Conservation (phyloP, 2,888 invertebrate species). For the Micropterix aruncella region DNA sequence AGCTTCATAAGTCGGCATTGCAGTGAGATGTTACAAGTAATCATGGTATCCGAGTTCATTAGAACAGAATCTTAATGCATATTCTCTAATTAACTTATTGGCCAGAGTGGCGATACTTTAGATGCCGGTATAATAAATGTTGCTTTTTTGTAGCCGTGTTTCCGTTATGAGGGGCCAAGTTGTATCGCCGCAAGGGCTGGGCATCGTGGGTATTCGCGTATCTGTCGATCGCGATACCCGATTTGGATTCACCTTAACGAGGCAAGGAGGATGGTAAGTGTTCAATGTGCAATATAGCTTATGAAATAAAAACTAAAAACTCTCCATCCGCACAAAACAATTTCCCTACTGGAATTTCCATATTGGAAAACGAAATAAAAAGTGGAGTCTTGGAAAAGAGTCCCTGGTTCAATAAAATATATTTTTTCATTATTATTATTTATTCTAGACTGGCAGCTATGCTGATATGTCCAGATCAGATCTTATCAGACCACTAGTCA, state of each 20-base stretch:
- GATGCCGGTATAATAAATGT: slow-evolving; percentile 5
- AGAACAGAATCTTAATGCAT: not conserved
- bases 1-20: not conserved
- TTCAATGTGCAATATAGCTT: too few species aligned
- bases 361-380: too few species aligned
- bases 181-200: slow-evolving; percentile 84
- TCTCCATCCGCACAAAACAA: too few species aligned
- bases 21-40: not conserved
- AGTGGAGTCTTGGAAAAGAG: too few species aligned
- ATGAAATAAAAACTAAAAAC: too few species aligned
- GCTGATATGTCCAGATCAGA: too few species aligned
- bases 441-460: too few species aligned
- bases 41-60: not conserved
- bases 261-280: slow-evolving; percentile 90
- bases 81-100: slow-evolving; percentile 4
- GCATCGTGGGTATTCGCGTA: slow-evolving; percentile 94
- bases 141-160: slow-evolving; percentile 62
- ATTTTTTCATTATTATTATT: too few species aligned
- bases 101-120: slow-evolving; percentile 4
- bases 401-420: too few species aligned
- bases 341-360: too few species aligned
- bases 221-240: slow-evolving; percentile 87
- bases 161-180: slow-evolving; percentile 98
- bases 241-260: slow-evolving; percentile 90
- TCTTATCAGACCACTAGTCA: too few species aligned